These are phyloP conservation scores for Pituophis catenifer DNA, from an alignment of 2,113 vertebrate species.

Conservation along the genomic window DNA sequence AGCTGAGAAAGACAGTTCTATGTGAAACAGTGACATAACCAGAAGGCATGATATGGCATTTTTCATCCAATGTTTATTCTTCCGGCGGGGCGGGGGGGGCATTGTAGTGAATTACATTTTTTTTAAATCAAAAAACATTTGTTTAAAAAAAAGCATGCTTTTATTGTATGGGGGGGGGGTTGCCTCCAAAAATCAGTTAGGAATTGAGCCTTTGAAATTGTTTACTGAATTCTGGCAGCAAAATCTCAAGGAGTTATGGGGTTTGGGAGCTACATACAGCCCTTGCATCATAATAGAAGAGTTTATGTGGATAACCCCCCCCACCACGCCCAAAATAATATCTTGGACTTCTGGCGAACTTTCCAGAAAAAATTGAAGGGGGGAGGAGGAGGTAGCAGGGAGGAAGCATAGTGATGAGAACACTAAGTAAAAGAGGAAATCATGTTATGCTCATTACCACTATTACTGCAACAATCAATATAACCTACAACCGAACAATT, in stretches of 20 bases:
- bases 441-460: not conserved
- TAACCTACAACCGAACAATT: constrained; percentile 17
- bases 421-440: not conserved
- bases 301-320: not conserved
- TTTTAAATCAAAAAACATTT: not conserved
- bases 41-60: not conserved
- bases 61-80: not conserved
- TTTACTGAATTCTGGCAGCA: not conserved
- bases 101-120: not conserved
- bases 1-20: not conserved
- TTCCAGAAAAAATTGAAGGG: not conserved
- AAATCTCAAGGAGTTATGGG: not conserved
- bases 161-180: not conserved
- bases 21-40: not conserved
- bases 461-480: not conserved
- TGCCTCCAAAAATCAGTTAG: not conserved
- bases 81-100: not conserved
- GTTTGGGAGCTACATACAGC: not conserved
- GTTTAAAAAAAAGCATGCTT: not conserved
- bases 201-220: not conserved
- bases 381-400: too few relatives aligned
- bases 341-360: not conserved
- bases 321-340: not conserved
- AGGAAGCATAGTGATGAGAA: not conserved
- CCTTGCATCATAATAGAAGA: not conserved